These are phyloP conservation scores for Panopea generosa DNA, from an alignment of 2,888 invertebrate genomes.

Conservation along the genomic window DNA sequence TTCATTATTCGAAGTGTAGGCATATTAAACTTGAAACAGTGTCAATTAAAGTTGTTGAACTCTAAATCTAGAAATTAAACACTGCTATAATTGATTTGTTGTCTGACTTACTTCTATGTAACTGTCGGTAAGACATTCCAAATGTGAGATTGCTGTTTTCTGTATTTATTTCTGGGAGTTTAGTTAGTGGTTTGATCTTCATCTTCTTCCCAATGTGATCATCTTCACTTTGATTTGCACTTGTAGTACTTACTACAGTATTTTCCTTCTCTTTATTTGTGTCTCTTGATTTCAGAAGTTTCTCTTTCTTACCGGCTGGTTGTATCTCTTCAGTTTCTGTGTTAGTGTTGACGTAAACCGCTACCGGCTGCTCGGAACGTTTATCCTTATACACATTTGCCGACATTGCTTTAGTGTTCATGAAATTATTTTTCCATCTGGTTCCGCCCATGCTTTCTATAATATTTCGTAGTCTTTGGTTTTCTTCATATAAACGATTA, in stretches of 20 bases:
- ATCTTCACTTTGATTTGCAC: not conserved
- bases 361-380: slow-evolving; percentile 10
- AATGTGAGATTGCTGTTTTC: slow-evolving; percentile 31
- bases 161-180: slow-evolving; percentile 47
- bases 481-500: slow-evolving; percentile 51
- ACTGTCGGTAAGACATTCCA: slow-evolving; percentile 34
- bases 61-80: too few relatives aligned
- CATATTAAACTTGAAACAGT: too few relatives aligned
- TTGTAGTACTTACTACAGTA: not conserved
- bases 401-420: slow-evolving; percentile 35
- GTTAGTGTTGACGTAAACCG: slow-evolving; percentile 33
- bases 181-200: slow-evolving; percentile 51
- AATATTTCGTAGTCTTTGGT: slow-evolving; percentile 44
- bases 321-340: slow-evolving; percentile 5
- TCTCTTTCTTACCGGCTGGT: slow-evolving; percentile 17
- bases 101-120: slow-evolving; percentile 52
- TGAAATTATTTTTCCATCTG: slow-evolving; percentile 47
- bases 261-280: not conserved
- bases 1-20: too few relatives aligned
- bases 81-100: too few relatives aligned
- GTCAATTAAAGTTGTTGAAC: too few relatives aligned
- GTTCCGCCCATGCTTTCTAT: slow-evolving; percentile 36
- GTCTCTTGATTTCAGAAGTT: slow-evolving; percentile 5
- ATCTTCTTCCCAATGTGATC: slow-evolving; percentile 22
- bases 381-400: slow-evolving; percentile 7